Evolutionary conservation across 2,113 vertebrate species (phyloP), one percentile per base, ranked within the genome.

Genomic region (Campylomormyrus numenius): DNA sequence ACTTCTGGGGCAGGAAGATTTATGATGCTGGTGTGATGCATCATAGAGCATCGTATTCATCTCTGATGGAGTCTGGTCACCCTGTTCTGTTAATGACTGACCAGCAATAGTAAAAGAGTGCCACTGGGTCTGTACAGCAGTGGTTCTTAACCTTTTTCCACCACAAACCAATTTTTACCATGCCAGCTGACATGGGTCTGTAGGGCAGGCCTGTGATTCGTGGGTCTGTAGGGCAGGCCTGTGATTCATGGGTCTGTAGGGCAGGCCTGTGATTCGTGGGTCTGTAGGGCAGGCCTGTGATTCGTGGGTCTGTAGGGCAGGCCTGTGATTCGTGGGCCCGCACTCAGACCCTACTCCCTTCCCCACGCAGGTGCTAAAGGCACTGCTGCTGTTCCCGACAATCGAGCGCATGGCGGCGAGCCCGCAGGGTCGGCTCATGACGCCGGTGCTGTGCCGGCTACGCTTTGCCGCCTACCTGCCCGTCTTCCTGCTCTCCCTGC

Each of bases 331-430:
- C 0, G 80, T 85, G 35, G 80, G 21, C 39, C 19, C 11, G 21
- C 9, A 3, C 45, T 85, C 19, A 85, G 42, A 42, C 4, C 6
- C 27, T 15, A 10, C 13, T 24, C 88, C 88, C 19, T 35, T 53
- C 17, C 15, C n/a, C 35, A 31, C 53, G 31, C 92, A 99, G 98
- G 94, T 99, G 46, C 66, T 97, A 39, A 98, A 97, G 93, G 94
- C 97, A 0, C 92, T 98, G 91, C 93, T 99, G 95, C 96, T 99
- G 42, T 99, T 99, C 90, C 98, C 98, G 0, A 99, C 98, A 0
- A 99, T 99, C 5, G 98, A 99, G 91, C 97, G 97, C 24, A 97
- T 99, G 95, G 96, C 97, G 1, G 94, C 95, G 94, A 96, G 95
- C 0, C 98, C 98, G 0, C 97, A 96, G 11, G 98, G 98, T 15